A percentile compares a stretch with the other conserved stretches of the same genome.
These are phyloP conservation scores for Cataglyphis cursor DNA, from an alignment of 2,888 invertebrate genomes.

Conservation along the genomic window DNA sequence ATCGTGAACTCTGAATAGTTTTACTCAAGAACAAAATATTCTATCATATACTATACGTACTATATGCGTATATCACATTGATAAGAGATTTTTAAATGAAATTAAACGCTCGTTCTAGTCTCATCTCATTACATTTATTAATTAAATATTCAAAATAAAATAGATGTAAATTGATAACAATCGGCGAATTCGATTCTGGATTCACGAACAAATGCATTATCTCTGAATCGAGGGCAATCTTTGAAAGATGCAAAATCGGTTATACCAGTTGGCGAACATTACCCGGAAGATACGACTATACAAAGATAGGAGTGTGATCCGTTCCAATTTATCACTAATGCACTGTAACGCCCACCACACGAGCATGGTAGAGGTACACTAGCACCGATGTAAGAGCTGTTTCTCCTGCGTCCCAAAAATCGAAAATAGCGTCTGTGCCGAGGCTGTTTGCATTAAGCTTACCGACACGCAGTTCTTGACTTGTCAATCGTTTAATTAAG, in stretches of 20 bases:
- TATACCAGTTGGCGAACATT: slow-evolving; percentile 82
- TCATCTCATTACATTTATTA: not conserved
- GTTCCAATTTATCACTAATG: slow-evolving; percentile 84
- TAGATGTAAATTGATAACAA: not conserved
- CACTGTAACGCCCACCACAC: slow-evolving; percentile 72
- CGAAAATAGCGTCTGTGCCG: slow-evolving; percentile 77
- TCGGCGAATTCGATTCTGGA: slow-evolving; percentile 59
- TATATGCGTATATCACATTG: not conserved
- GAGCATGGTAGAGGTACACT: slow-evolving; percentile 22
- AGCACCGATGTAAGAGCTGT: slow-evolving; percentile 61
- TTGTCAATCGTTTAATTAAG: slow-evolving; percentile 82
- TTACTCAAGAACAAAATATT: not conserved
- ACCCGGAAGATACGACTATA: slow-evolving; percentile 83
- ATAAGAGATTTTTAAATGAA: not conserved
- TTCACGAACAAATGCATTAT: slow-evolving; percentile 73
- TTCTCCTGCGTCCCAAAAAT: slow-evolving; percentile 73
- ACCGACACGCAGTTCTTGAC: slow-evolving; percentile 69
- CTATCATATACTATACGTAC: not conserved
- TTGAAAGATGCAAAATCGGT: slow-evolving; percentile 81
- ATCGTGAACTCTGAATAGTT: not conserved
- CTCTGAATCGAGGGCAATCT: slow-evolving; percentile 82
- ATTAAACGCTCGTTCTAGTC: not conserved
- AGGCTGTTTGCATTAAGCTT: slow-evolving; percentile 56
- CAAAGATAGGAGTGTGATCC: slow-evolving; percentile 82
- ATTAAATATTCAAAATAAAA: not conserved